A percentile compares a stretch with the other conserved stretches of the same genome.
phyloP scores from a whole-genome alignment of 2,113 vertebrate genomes.

The Butorides virescens region DNA sequence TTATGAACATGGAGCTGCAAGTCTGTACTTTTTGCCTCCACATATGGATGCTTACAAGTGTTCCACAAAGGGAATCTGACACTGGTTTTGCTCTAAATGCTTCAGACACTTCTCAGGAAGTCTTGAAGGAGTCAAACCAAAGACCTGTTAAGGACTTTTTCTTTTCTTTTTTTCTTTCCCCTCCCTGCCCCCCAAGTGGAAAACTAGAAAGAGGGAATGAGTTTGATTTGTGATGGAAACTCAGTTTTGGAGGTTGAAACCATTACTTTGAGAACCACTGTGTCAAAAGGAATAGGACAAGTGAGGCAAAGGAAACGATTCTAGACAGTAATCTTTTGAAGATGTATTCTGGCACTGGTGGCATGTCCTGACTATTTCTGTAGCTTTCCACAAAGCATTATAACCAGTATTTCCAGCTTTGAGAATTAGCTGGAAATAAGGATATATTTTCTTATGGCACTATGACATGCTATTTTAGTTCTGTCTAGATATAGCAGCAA shows the following conservation, averaged over 20 bases:
- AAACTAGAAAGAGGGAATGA: not conserved
- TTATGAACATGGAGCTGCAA: not conserved
- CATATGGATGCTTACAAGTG: not conserved
- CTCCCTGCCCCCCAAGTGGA: not conserved
- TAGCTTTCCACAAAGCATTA: not conserved
- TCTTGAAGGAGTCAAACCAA: not conserved
- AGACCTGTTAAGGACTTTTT: not conserved
- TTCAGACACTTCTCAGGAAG: not conserved
- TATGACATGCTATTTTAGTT: not conserved
- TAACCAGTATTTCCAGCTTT: not conserved
- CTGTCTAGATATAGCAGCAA: not conserved
- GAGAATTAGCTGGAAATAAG: not conserved
- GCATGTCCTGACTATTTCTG: not conserved
- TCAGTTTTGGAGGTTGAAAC: not conserved
- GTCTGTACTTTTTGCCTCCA: not conserved
- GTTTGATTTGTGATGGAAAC: not conserved
- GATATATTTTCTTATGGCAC: not conserved
- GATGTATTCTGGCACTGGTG: not conserved
- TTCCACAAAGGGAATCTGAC: not conserved
- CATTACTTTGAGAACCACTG: not conserved
- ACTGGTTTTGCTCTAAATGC: not conserved
- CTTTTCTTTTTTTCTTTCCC: accelerated
- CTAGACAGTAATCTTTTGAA: not conserved
- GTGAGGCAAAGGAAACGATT: not conserved
- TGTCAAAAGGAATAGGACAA: not conserved